Conservation (phyloP, 2,113 vertebrate species). For the Percina caprodes region DNA sequence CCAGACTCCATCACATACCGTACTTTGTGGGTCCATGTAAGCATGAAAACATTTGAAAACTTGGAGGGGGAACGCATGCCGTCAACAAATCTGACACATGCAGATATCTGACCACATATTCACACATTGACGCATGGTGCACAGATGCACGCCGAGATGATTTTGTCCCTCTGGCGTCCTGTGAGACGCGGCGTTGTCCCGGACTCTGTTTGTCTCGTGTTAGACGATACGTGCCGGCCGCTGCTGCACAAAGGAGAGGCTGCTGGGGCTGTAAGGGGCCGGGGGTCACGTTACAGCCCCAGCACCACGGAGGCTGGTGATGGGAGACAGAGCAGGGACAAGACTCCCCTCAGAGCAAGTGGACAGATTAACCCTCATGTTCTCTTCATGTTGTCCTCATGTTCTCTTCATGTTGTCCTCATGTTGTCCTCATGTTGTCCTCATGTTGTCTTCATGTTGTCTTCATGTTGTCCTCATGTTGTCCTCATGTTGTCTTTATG, state of each 20-base stretch:
- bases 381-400: too few relatives aligned
- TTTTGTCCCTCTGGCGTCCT: constrained; percentile 18
- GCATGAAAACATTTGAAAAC: constrained; percentile 6
- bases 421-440: too few relatives aligned
- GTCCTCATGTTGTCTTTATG: too few relatives aligned
- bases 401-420: too few relatives aligned
- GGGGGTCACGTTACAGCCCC: constrained; percentile 56
- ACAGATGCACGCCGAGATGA: constrained; percentile 36
- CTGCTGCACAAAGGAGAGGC: constrained; percentile 44
- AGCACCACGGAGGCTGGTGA: constrained; percentile 64
- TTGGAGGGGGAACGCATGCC: not conserved
- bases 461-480: too few relatives aligned
- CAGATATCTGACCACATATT: constrained; percentile 11
- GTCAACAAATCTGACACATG: not conserved
- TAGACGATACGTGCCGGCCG: constrained; percentile 43
- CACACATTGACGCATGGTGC: not conserved
- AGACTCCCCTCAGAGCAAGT: constrained; percentile 29
- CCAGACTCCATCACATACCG: not conserved
- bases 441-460: too few relatives aligned
- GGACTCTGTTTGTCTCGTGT: constrained; percentile 35
- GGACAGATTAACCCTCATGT: constrained; percentile 31
- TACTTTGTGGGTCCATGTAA: not conserved
- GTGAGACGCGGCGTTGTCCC: not conserved
- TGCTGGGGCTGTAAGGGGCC: constrained; percentile 42
- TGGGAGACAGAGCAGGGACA: constrained; percentile 26